These are phyloP conservation scores for Leucoraja ocellata DNA, from an alignment of 2,797 vertebrate species.

Conservation along the genomic window DNA sequence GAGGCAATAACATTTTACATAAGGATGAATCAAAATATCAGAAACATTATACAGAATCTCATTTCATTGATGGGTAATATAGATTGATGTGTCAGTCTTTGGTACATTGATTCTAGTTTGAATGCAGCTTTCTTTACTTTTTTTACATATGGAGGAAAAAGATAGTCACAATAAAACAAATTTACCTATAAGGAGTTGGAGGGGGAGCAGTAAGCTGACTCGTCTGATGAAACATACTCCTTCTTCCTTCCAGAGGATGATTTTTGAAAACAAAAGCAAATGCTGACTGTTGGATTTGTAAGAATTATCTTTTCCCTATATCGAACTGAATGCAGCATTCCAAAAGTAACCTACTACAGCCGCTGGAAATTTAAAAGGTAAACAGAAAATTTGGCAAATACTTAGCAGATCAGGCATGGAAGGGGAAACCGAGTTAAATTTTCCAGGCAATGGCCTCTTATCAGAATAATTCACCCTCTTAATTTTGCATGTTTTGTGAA, in stretches of 20 bases:
- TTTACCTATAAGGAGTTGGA: neutral
- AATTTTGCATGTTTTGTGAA: neutral
- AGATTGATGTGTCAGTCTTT: constrained; percentile 2
- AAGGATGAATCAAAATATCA: constrained; percentile 35
- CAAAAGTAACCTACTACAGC: no score
- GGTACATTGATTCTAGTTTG: neutral
- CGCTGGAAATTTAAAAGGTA: no score
- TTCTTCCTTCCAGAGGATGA: neutral
- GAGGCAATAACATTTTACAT: constrained; percentile 37
- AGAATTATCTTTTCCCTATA: neutral
- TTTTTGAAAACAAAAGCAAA: constrained; percentile 19
- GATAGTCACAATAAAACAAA: constrained; percentile 12
- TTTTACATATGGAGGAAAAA: neutral
- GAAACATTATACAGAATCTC: constrained; percentile 23
- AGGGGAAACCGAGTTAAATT: no score
- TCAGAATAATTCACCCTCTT: neutral
- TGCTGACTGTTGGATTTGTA: neutral
- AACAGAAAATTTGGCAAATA: no score
- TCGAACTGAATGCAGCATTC: no score
- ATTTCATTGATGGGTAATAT: constrained; percentile 32
- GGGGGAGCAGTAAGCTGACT: neutral
- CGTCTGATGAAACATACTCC: constrained; percentile 1
- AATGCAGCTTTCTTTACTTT: neutral
- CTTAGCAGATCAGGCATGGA: no score
- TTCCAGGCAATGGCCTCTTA: neutral